These are phyloP conservation scores for Azemiops feae DNA, from an alignment of 2,113 vertebrate genomes.

Conservation along the genomic window DNA sequence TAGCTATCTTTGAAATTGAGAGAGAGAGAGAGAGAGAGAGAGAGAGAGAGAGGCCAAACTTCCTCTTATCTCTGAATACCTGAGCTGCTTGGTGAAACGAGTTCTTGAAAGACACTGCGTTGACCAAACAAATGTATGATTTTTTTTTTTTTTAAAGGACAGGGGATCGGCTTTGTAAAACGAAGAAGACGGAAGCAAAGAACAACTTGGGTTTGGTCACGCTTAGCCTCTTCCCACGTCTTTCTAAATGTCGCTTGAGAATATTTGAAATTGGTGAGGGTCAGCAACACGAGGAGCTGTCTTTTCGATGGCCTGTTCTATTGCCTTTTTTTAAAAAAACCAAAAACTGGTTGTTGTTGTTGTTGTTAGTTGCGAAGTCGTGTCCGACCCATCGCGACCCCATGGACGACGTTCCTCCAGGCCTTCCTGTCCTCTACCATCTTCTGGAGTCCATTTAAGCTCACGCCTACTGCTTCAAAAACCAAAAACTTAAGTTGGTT, in stretches of 20 bases:
- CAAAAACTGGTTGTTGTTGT: too few species aligned
- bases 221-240: not conserved
- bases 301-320: not conserved
- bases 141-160: not conserved
- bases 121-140: not conserved
- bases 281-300: not conserved
- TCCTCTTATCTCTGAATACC: not conserved
- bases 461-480: too few species aligned
- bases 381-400: too few species aligned
- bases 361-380: too few species aligned
- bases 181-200: not conserved
- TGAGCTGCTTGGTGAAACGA: not conserved
- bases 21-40: too few species aligned
- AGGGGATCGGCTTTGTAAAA: not conserved
- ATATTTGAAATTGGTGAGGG: too few species aligned
- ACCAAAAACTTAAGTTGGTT: not conserved
- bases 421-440: too few species aligned
- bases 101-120: not conserved
- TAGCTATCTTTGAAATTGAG: not conserved
- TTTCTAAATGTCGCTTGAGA: not conserved
- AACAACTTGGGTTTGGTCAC: not conserved
- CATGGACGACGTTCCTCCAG: too few species aligned
- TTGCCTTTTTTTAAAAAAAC: not conserved
- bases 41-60: too few species aligned
- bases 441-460: too few species aligned